Evolutionary conservation across 2,888 invertebrate species (phyloP).

Genomic region (Furcula furcula): DNA sequence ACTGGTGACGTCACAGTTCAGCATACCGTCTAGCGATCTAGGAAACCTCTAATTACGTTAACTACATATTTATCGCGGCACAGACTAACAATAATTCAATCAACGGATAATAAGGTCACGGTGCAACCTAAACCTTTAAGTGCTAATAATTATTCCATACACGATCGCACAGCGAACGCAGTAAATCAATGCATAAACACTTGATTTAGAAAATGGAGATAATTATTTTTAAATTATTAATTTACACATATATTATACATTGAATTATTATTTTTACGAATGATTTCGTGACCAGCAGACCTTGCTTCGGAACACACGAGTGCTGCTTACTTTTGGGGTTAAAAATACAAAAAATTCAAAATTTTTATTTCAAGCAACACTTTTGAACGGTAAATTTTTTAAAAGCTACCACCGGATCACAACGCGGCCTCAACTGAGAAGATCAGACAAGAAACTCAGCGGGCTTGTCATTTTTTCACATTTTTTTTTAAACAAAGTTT

Average conservation of each 20-base stretch:
- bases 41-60: constrained; percentile 25
- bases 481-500: too few species aligned
- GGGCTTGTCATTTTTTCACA: too few species aligned
- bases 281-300: too few species aligned
- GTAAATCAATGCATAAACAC: constrained; percentile 42
- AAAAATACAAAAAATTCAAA: too few species aligned
- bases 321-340: too few species aligned
- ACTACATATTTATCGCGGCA: constrained; percentile 8
- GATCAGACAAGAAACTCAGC: too few species aligned
- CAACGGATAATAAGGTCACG: constrained; percentile 48
- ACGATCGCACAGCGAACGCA: constrained; percentile 22
- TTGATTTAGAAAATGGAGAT: constrained; percentile 9
- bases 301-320: too few species aligned
- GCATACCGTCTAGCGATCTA: constrained; percentile 8
- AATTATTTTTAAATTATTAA: constrained; percentile 5
- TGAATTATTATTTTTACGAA: too few species aligned
- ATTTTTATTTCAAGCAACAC: too few species aligned
- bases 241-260: not conserved
- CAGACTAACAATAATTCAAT: constrained; percentile 41
- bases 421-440: too few species aligned
- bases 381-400: too few species aligned
- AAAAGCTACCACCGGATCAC: too few species aligned
- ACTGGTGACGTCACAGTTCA: constrained; percentile 20
- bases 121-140: constrained; percentile 52
- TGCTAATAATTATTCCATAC: constrained; percentile 33